phyloP scores from a whole-genome alignment of 2,888 invertebrate genomes.

The Sarcophaga carnaria region DNA sequence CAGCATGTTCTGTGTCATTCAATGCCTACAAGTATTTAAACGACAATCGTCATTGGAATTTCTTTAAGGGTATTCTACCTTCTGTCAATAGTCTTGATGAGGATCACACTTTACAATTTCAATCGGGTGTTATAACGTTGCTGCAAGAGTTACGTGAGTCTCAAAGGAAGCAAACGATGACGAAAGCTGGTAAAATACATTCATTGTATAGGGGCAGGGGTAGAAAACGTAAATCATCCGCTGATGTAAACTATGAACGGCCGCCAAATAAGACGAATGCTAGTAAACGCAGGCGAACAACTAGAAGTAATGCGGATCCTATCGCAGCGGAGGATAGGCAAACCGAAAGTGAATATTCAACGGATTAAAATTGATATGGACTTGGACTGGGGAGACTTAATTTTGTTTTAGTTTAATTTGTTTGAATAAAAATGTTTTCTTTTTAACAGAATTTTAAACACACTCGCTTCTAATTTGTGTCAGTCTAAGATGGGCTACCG shows the following conservation, averaged over 20 bases:
- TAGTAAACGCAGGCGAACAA: background rate
- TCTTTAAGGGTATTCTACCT: slow-evolving; percentile 56
- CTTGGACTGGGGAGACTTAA: background rate
- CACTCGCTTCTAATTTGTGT: no score
- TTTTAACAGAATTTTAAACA: no score
- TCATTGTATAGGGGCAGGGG: background rate
- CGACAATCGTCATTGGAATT: slow-evolving; percentile 60
- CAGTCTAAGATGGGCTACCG: no score
- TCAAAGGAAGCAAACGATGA: slow-evolving; percentile 8
- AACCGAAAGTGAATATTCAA: slow-evolving; percentile 13
- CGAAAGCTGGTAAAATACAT: background rate
- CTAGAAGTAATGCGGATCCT: slow-evolving; percentile 20
- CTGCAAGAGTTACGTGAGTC: slow-evolving; percentile 52
- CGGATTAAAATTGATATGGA: slow-evolving; percentile 5
- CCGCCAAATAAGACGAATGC: background rate
- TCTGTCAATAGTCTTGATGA: slow-evolving; percentile 44
- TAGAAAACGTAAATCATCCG: slow-evolving; percentile 13
- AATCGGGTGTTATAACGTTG: slow-evolving; percentile 47
- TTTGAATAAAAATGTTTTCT: no score
- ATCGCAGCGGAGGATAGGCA: slow-evolving; percentile 18
- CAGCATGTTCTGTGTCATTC: no score
- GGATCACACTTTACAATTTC: slow-evolving; percentile 57
- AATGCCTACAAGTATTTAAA: background rate
- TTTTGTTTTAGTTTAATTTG: slow-evolving; percentile 25
- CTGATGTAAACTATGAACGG: slow-evolving; percentile 10